Evolutionary conservation across 2,888 invertebrate genomes (phyloP), one percentile per base, ranked within the genome.

Genomic region (Quadroppia sp.): DNA sequence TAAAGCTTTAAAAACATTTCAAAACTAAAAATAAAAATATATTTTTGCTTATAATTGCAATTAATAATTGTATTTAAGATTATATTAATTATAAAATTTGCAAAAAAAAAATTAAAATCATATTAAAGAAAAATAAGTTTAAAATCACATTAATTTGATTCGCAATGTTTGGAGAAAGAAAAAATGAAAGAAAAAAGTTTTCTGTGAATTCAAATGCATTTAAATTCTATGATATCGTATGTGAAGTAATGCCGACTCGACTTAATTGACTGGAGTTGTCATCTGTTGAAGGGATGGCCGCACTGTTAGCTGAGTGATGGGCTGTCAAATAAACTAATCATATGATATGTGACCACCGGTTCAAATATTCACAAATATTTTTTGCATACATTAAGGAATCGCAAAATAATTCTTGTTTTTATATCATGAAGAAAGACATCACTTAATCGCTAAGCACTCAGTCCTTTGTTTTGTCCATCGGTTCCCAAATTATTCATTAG

Each of bases 271-370:
- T 69, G 17, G 42, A 42, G 45, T 40, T 69, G 69, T 69, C 69
- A 69, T 40, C 23, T 23, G 25, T 69, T 69, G 69, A 69, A 69
- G 69, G 69, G 69, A 69, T 69, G 69, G 69, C 69, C 69, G 69
- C 69, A 69, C 69, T 69, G 25, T 11, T 25, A 42, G 69, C 69
- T 69, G 69, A 69, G 69, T 45, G 69, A 69, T 69, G 69, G 17
- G 69, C 69, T 69, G 69, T 69, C 69, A 69, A 69, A 69, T 69
- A 69, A 69, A 69, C 40, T 69, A 69, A 69, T 69, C 69, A 69
- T 25, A 45, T 42, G 69, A 69, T 20, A 69, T 69, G 69, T 45
- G 69, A 69, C 69, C 69, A 69, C 69, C 69, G 42, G 23, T 69
- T 64, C 25, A 69, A 40, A 45, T 23, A 69, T 69, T 69, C 40